Base-by-base conservation (phyloP, 2,797 vertebrate genomes). In the Astyanax mexicanus region DNA sequence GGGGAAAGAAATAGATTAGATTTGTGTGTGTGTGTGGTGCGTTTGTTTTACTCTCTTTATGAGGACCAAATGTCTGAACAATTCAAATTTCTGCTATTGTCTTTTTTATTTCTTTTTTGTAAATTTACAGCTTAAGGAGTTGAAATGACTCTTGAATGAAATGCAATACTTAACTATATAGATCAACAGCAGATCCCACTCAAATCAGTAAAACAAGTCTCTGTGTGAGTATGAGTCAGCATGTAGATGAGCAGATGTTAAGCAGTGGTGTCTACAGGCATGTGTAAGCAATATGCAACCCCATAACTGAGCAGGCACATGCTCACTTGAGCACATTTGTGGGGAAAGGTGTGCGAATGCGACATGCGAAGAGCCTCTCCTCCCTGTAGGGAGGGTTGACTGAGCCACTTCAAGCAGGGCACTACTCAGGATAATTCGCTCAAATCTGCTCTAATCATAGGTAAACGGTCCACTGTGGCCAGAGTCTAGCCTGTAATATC, bases 401-500 rank as follows among this genome's bases (percentile, higher is more conserved):
- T 91, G 92, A 93, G 91, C 90, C 92, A 88, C 93, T 93, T 93
- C 91, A 95, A 95, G 93, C 92, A 93, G 92, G 85, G 92, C 93
- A 93, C 72, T 89, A 94, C 90, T 85, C 74, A 92, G 93, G 94
- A 96, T 96, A 96, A 96, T 92, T 93, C 94, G 86, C 88, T 92
- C 90, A 93, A 95, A 95, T 96, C 93, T 93, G 89, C 91, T 91
- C 93, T 96, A 96, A 96, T 96, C 92, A 87, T 91, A 92, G 91
- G 94, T 96, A 96, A 95, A 94, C 87, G 93, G 89, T 94, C 93
- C 92, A 91, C 87, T 94, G 91, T 88, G 86, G 80, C 70, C 88
- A 89, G 78, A 82, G 85, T 84, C 85, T 90, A 64, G 68, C 69
- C 62, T 80, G 80, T 71, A 75, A 69, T 19, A 37, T 21, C 21